phyloP scores from a whole-genome alignment of 2,113 vertebrate species.

The Pygoscelis adeliae region DNA sequence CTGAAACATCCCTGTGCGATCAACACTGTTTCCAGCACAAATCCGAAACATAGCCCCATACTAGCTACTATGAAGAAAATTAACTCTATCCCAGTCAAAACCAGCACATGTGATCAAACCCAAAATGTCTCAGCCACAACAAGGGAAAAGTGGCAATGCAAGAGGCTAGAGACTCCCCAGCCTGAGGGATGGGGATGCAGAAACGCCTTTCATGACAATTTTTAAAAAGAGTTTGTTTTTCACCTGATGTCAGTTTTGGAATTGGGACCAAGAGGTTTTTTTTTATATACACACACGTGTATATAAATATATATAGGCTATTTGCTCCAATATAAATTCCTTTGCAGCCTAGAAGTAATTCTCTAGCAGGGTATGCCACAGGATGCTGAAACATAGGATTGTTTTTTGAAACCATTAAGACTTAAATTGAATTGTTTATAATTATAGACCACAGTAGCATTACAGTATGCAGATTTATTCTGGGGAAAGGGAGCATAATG shows the following conservation, averaged over 20 bases:
- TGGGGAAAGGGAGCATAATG: neutral
- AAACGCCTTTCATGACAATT: neutral
- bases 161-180: neutral
- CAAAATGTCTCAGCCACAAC: rapidly evolving
- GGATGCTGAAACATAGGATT: neutral
- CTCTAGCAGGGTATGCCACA: neutral
- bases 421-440: neutral
- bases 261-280: neutral
- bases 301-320: neutral
- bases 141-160: rapidly evolving
- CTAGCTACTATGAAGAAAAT: too few relatives aligned
- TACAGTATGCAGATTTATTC: neutral
- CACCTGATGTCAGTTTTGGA: neutral
- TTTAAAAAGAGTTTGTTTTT: neutral
- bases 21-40: too few relatives aligned
- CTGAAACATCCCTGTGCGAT: too few relatives aligned
- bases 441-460: neutral
- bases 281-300: neutral
- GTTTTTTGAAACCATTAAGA: neutral
- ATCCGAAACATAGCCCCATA: too few relatives aligned
- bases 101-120: neutral
- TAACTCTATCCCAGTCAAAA: too few relatives aligned
- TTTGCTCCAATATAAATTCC: neutral
- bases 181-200: neutral
- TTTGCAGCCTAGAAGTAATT: neutral